Conservation (phyloP, 1,140 invertebrate genomes). For the Stegodyphus dumicola region DNA sequence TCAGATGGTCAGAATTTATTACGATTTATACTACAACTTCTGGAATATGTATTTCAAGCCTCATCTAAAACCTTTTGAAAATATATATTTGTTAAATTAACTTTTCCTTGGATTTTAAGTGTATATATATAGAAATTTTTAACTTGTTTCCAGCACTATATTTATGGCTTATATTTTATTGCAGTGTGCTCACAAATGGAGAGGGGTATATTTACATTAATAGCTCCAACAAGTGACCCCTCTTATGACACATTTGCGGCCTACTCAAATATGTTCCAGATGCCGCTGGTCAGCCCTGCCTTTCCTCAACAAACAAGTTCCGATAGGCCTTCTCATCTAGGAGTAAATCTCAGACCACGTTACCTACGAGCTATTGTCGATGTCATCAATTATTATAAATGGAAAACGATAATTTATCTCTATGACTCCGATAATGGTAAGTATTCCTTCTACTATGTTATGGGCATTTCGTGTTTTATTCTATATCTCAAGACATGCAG, state of each 20-base stretch:
- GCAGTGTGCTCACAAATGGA: slow-evolving; percentile 61
- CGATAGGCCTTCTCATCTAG: slow-evolving; percentile 85
- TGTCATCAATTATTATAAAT: slow-evolving; percentile 89
- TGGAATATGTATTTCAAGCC: too few species aligned
- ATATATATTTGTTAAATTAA: too few species aligned
- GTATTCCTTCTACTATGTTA: slow-evolving; percentile 67
- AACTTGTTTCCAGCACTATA: background rate
- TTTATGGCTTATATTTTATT: background rate
- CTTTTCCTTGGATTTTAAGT: too few species aligned
- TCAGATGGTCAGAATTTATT: too few species aligned
- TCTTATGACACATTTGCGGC: slow-evolving; percentile 95
- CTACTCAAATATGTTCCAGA: slow-evolving; percentile 92
- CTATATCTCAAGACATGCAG: too few species aligned
- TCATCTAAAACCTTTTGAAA: too few species aligned
- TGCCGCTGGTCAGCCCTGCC: slow-evolving; percentile 94
- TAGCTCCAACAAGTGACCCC: slow-evolving; percentile 90
- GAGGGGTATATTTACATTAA: slow-evolving; percentile 85
- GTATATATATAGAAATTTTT: background rate
- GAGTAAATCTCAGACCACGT: slow-evolving; percentile 91
- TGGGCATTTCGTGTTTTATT: too few species aligned
- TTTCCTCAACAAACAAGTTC: slow-evolving; percentile 86
- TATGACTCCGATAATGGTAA: slow-evolving; percentile 96
- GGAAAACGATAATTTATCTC: slow-evolving; percentile 92
- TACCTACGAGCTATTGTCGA: slow-evolving; percentile 94
- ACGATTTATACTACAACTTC: too few species aligned